A percentile compares a stretch with the other conserved stretches of the same genome.
These are phyloP conservation scores for Calcarius lapponicus DNA, from an alignment of 2,797 vertebrate species.

Conservation along the genomic window DNA sequence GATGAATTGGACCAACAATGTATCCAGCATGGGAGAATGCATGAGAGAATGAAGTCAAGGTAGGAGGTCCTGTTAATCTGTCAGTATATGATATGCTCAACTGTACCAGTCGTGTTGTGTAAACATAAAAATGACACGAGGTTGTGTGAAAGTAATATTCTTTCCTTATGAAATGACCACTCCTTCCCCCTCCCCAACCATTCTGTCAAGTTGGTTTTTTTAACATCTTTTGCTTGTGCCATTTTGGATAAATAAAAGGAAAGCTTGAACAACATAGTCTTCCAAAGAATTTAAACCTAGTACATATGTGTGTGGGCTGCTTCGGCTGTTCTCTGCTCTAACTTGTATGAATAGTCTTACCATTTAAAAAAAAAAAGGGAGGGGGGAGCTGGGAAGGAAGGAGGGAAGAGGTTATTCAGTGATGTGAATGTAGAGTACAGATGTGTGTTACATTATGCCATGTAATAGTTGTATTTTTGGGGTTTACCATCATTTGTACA, in stretches of 20 bases:
- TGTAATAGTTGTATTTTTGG: not conserved
- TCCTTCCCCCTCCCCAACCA: not conserved
- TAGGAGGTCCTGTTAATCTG: slow-evolving; percentile 66
- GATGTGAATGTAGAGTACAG: not conserved
- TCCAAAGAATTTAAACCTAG: slow-evolving; percentile 46
- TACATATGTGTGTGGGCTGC: slow-evolving; percentile 60
- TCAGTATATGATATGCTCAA: not conserved
- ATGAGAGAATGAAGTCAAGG: slow-evolving; percentile 93
- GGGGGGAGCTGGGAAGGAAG: not conserved
- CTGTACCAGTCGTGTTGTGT: not conserved
- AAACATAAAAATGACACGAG: not conserved
- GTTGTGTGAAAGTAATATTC: not conserved
- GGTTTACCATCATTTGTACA: not conserved
- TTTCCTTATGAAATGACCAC: not conserved
- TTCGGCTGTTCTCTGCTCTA: slow-evolving; percentile 52
- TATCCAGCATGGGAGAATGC: slow-evolving; percentile 89
- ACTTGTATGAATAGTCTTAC: slow-evolving; percentile 52
- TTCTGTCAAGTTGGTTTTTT: slow-evolving; percentile 6
- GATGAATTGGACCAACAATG: slow-evolving; percentile 89
- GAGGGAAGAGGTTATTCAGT: not conserved
- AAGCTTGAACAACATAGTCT: slow-evolving; percentile 49
- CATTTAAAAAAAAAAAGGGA: not conserved
- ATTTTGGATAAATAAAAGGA: slow-evolving; percentile 47
- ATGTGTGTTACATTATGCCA: not conserved
- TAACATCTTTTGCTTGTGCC: slow-evolving; percentile 28